These are phyloP conservation scores for Anolis carolinensis DNA, from an alignment of 2,113 vertebrate species.

Conservation along the genomic window DNA sequence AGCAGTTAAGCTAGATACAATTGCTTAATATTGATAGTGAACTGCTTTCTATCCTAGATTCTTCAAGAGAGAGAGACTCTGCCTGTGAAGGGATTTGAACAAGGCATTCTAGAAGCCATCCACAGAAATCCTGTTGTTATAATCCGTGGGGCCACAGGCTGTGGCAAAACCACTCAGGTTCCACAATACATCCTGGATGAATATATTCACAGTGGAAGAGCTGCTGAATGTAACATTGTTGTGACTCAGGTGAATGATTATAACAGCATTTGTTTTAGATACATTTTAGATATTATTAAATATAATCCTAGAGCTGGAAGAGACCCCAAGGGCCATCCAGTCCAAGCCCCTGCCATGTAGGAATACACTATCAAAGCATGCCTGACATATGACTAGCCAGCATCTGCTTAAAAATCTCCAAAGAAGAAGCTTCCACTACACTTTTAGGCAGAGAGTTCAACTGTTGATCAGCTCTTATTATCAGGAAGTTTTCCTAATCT, in stretches of 20 bases:
- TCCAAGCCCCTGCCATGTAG: too few species aligned
- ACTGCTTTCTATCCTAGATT: slow-evolving; percentile 73
- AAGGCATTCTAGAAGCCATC: slow-evolving; percentile 83
- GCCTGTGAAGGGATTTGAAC: slow-evolving; percentile 91
- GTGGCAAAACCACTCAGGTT: slow-evolving; percentile 97
- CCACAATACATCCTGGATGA: slow-evolving; percentile 96
- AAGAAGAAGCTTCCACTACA: too few species aligned
- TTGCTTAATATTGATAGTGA: not conserved
- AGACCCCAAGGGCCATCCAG: too few species aligned
- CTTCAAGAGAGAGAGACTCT: slow-evolving; percentile 81
- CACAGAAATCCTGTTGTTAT: slow-evolving; percentile 85
- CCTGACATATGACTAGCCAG: too few species aligned
- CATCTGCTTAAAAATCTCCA: too few species aligned
- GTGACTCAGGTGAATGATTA: slow-evolving; percentile 89
- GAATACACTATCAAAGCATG: too few species aligned
- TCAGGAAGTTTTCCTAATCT: too few species aligned
- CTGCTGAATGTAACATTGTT: slow-evolving; percentile 92
- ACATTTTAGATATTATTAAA: too few species aligned
- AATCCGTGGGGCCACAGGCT: slow-evolving; percentile 94
- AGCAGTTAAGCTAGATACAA: not conserved
- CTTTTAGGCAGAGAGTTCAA: too few species aligned
- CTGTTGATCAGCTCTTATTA: too few species aligned
- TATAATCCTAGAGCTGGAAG: too few species aligned
- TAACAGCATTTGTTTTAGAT: not conserved
- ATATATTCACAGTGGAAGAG: slow-evolving; percentile 77